A percentile compares a stretch with the other conserved stretches of the same genome.
phyloP scores from a whole-genome alignment of 2,113 vertebrate genomes.

The Sceloporus undulatus region DNA sequence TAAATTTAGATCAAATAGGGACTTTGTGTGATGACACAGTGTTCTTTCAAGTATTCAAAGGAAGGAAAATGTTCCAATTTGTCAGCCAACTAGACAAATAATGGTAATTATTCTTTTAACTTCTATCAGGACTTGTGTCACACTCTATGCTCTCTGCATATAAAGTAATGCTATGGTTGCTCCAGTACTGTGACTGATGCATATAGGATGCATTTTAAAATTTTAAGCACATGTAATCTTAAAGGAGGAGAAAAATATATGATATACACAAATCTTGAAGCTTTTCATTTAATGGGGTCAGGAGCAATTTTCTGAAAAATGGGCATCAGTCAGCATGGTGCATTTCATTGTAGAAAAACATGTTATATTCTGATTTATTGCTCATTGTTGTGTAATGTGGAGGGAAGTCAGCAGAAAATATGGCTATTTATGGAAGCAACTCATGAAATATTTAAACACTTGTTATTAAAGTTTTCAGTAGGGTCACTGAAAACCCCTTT shows the following conservation, averaged over 20 bases:
- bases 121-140: slow-evolving; percentile 65
- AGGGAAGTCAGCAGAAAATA: slow-evolving; percentile 55
- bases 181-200: slow-evolving; percentile 13
- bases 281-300: slow-evolving; percentile 50
- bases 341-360: slow-evolving; percentile 34
- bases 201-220: slow-evolving; percentile 28
- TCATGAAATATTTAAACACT: slow-evolving; percentile 64
- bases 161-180: slow-evolving; percentile 51
- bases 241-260: slow-evolving; percentile 19
- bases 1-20: slow-evolving; percentile 66
- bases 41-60: slow-evolving; percentile 70
- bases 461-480: slow-evolving; percentile 61
- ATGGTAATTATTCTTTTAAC: slow-evolving; percentile 74
- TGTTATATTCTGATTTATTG: slow-evolving; percentile 24
- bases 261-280: background rate
- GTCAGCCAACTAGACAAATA: slow-evolving; percentile 64
- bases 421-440: slow-evolving; percentile 54
- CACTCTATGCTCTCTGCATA: slow-evolving; percentile 63
- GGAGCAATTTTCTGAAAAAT: slow-evolving; percentile 48
- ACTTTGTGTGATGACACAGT: slow-evolving; percentile 58
- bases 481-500: slow-evolving; percentile 41
- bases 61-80: slow-evolving; percentile 67
- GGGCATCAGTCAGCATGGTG: slow-evolving; percentile 17
- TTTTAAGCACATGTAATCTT: slow-evolving; percentile 42
- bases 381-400: slow-evolving; percentile 48